phyloP scores from a whole-genome alignment of 2,888 invertebrate genomes.

The Sarcophaga carnaria region DNA sequence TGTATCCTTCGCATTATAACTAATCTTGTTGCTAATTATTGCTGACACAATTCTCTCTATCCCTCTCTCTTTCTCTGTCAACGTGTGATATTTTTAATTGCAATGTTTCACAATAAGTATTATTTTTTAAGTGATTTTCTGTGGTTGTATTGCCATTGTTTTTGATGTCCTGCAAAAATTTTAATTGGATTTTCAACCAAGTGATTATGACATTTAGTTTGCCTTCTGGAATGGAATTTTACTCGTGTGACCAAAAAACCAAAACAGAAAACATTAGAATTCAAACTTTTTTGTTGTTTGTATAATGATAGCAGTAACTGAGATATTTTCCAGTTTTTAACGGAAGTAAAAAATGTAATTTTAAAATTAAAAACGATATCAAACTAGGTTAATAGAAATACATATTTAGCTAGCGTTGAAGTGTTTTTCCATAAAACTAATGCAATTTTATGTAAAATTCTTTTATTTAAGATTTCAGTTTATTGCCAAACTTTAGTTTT shows the following conservation, averaged over 20 bases:
- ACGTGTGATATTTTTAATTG: slow-evolving; percentile 34
- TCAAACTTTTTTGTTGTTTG: slow-evolving; percentile 19
- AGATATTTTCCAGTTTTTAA: slow-evolving; percentile 4
- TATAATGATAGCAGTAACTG: neutral
- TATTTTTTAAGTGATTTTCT: slow-evolving; percentile 53
- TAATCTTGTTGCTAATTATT: slow-evolving; percentile 26
- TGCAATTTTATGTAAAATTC: no score
- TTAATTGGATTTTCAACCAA: slow-evolving; percentile 53
- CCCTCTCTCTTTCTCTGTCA: neutral
- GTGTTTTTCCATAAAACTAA: no score
- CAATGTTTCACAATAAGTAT: slow-evolving; percentile 24
- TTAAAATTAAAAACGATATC: neutral
- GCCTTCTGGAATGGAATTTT: slow-evolving; percentile 5
- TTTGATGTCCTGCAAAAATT: slow-evolving; percentile 34
- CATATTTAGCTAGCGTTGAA: no score
- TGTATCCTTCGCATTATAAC: slow-evolving; percentile 3
- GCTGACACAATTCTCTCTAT: slow-evolving; percentile 13
- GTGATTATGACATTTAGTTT: slow-evolving; percentile 48
- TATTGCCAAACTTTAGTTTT: neutral
- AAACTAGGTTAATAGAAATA: neutral
- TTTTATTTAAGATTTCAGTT: neutral
- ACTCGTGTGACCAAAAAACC: slow-evolving; percentile 20
- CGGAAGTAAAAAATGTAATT: slow-evolving; percentile 2
- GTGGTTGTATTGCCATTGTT: slow-evolving; percentile 39
- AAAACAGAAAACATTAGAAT: slow-evolving; percentile 9